These are phyloP conservation scores for Rhincodon typus DNA, from an alignment of 2,797 vertebrate genomes.

Conservation along the genomic window DNA sequence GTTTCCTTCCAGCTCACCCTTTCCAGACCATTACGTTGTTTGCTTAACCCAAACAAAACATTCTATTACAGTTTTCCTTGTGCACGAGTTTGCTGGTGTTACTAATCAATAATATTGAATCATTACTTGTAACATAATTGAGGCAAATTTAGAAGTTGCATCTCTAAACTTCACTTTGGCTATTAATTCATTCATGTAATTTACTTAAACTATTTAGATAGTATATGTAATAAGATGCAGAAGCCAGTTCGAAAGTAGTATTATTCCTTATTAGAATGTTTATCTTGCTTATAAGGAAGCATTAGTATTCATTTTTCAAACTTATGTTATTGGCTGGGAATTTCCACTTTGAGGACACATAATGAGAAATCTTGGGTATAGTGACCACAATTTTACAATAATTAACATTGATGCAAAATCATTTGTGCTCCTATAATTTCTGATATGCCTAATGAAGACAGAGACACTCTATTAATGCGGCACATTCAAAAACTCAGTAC, in stretches of 20 bases:
- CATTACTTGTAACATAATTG: background rate
- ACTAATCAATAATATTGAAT: background rate
- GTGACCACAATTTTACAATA: background rate
- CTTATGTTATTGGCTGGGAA: background rate
- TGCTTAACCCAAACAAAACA: background rate
- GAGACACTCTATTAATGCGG: background rate
- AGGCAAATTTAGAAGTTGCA: background rate
- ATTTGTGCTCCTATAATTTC: background rate
- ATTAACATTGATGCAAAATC: background rate
- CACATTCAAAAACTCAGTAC: background rate
- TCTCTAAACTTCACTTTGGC: background rate
- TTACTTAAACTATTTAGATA: background rate
- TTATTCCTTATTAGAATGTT: background rate
- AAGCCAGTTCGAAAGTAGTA: background rate
- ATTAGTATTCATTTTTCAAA: background rate
- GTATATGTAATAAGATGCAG: background rate
- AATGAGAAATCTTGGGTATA: background rate
- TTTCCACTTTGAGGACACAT: background rate
- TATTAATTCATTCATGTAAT: background rate
- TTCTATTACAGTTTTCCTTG: background rate
- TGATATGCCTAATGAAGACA: background rate
- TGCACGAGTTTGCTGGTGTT: background rate
- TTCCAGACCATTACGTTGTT: background rate
- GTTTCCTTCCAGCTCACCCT: background rate
- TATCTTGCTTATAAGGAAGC: background rate